Conservation (phyloP, 2,113 vertebrate species). For the Onychostoma macrolepis region DNA sequence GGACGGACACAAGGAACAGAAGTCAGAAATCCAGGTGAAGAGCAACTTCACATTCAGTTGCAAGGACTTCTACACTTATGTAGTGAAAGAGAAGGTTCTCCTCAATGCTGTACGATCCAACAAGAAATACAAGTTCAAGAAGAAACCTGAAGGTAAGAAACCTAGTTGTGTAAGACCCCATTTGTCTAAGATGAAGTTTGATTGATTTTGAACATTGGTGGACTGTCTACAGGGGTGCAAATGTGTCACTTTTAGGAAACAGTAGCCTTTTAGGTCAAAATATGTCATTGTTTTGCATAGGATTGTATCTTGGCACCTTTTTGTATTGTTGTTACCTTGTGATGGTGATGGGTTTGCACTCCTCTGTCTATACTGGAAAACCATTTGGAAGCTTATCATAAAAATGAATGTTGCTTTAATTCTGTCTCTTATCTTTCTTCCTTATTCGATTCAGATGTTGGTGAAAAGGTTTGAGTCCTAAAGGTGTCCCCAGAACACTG, state of each 20-base stretch:
- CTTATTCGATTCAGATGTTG: conserved; percentile 32
- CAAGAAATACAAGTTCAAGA: not conserved
- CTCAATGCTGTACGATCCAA: too few relatives aligned
- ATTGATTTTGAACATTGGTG: conserved; percentile 6
- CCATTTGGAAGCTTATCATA: conserved; percentile 29
- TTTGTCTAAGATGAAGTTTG: conserved; percentile 6
- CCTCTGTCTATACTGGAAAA: not conserved
- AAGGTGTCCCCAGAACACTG: too few relatives aligned
- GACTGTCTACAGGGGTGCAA: conserved; percentile 7
- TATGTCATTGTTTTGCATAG: conserved; percentile 4
- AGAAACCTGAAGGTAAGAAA: conserved; percentile 1
- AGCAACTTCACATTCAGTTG: too few relatives aligned
- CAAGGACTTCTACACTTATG: too few relatives aligned
- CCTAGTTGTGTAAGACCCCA: conserved; percentile 1
- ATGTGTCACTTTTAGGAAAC: conserved; percentile 13
- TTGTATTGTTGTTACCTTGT: too few relatives aligned
- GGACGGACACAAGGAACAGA: too few relatives aligned
- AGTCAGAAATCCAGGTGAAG: too few relatives aligned
- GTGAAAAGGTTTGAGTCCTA: conserved; percentile 14
- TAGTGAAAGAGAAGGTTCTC: too few relatives aligned
- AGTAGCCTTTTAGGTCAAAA: not conserved
- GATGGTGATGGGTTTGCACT: too few relatives aligned
- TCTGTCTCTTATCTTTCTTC: conserved; percentile 27
- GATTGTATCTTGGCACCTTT: not conserved
- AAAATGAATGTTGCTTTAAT: conserved; percentile 31